Evolutionary conservation across 2,888 invertebrate species (phyloP).

Genomic region (Xanthorhoe designata): DNA sequence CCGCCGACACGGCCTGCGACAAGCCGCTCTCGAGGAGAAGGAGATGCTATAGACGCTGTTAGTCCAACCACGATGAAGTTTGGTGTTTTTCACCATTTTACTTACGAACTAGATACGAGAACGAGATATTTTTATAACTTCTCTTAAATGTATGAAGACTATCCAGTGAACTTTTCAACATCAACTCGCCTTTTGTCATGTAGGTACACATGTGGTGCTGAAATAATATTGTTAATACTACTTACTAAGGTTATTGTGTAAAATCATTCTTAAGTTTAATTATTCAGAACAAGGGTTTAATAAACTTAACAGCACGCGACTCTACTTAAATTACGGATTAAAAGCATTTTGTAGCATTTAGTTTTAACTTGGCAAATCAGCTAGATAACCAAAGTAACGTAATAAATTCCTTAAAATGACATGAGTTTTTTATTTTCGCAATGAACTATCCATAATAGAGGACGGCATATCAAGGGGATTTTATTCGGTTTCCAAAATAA

Average conservation of each 20-base stretch:
- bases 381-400: conserved; percentile 38
- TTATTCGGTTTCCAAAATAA: no score
- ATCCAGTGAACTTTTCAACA: no score
- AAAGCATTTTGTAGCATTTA: conserved; percentile 32
- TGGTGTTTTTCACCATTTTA: neutral
- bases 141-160: neutral
- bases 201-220: neutral
- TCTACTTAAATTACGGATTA: conserved; percentile 17
- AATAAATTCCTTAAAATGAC: conserved; percentile 29
- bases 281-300: conserved; percentile 15
- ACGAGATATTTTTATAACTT: neutral
- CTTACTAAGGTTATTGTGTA: conserved; percentile 2
- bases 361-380: conserved; percentile 18
- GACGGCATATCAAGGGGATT: no score
- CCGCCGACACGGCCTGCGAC: conserved; percentile 88
- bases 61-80: conserved; percentile 9
- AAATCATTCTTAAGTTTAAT: neutral
- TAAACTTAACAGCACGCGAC: conserved; percentile 12
- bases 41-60: conserved; percentile 82
- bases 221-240: neutral
- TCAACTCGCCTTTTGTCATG: neutral
- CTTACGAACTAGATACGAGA: neutral
- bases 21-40: conserved; percentile 84
- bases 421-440: neutral
- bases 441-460: neutral